Evolutionary conservation across 2,113 vertebrate genomes (phyloP), one percentile per base, ranked within the genome.

Genomic region (Eulemur rufifrons): DNA sequence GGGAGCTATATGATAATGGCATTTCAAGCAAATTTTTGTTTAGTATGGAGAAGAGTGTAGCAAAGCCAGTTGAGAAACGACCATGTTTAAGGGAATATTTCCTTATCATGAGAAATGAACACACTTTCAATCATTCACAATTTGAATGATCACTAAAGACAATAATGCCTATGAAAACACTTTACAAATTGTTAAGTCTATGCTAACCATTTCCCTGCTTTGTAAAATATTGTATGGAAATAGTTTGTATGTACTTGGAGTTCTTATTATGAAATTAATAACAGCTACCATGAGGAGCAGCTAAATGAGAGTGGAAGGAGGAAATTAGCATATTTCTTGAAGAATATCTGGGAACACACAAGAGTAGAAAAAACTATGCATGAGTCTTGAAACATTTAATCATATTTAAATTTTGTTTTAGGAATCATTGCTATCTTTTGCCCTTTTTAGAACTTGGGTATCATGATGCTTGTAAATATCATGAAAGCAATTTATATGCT

Each of bases 21-120:
- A 59, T 89, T 86, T 85, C n/a, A 88, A 91, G 42, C 3, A 84
- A 66, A 83, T 45, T 90, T 94, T 93, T 66, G 50, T 89, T 12
- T 85, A 83, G 14, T 13, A 59, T 71, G 39, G 61, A 34, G 20
- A 73, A 85, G 76, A 95, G 20, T 78, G 91, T 80, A 91, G 73
- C n/a, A 89, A 96, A 94, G 23, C 6, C 56, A 83, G 17, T 63
- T 81, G 69, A 78, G 50, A 96, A 87, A 47, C 1, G 85, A 76
- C 42, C 73, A 45, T 66, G 21, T 93, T 73, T 66, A 91, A 81
- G 32, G 10, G 0, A 54, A 17, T 85, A 80, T 90, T 86, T 87
- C 18, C 69, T 92, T 94, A 85, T 37, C n/a, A 84, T 39, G 39
- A 76, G 25, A 76, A 94, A 84, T 59, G 78, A 89, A 37, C 10